Conservation (phyloP, 2,797 vertebrate species). For the Pantherophis alleghaniensis region DNA sequence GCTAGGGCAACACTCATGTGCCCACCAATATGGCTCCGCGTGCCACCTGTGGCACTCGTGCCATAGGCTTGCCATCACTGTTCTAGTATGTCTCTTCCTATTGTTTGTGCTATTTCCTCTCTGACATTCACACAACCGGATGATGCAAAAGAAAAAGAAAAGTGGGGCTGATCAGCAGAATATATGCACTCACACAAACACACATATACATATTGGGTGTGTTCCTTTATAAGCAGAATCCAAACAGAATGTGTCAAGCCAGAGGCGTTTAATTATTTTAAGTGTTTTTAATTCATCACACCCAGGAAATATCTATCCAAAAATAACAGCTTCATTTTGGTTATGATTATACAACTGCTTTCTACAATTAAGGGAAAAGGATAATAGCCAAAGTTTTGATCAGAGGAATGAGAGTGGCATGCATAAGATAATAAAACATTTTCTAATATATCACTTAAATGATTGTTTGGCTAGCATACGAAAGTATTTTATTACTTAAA, state of each 20-base stretch:
- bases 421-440: not conserved
- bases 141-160: not conserved
- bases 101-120: not conserved
- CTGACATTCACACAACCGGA: not conserved
- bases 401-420: not conserved
- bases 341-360: slow-evolving; percentile 28
- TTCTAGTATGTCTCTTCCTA: not conserved
- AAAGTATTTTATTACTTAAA: slow-evolving; percentile 35
- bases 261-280: not conserved
- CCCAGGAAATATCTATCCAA: not conserved
- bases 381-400: slow-evolving; percentile 4
- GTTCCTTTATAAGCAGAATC: not conserved
- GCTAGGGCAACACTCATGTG: no score
- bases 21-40: no score
- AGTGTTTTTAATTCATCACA: not conserved
- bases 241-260: not conserved
- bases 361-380: not conserved
- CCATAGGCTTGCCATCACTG: no score
- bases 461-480: not conserved
- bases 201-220: not conserved
- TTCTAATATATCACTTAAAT: not conserved
- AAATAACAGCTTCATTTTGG: slow-evolving; percentile 36
- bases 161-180: not conserved
- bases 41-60: no score
- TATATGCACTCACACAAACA: not conserved